Conservation (phyloP, 1,140 invertebrate genomes). For the Drosophila ficusphila region DNA sequence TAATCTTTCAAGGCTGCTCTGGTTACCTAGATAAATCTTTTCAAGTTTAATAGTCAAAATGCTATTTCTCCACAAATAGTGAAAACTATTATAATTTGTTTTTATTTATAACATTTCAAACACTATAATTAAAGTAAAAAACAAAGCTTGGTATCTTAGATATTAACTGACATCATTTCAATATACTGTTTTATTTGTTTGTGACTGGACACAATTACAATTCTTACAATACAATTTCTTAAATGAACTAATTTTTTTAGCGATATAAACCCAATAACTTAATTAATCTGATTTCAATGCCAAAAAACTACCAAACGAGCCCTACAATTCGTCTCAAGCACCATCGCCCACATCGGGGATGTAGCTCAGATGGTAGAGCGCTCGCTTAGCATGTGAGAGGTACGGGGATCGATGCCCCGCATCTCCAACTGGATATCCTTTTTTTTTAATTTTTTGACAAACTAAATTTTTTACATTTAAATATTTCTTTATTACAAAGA, state of each 20-base stretch:
- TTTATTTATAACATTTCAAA: no score
- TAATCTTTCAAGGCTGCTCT: slow-evolving; percentile 11
- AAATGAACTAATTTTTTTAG: no score
- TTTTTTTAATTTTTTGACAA: not conserved
- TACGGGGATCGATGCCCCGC: slow-evolving; percentile 92
- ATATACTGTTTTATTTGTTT: no score
- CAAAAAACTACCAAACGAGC: not conserved
- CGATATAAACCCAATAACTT: not conserved
- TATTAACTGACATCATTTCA: no score
- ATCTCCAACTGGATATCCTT: slow-evolving; percentile 82
- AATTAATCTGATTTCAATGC: not conserved
- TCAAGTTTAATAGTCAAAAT: not conserved
- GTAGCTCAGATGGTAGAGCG: slow-evolving; percentile 94
- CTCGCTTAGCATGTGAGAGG: slow-evolving; percentile 94
- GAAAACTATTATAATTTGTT: no score
- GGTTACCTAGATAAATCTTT: not conserved
- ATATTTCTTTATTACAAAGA: no score
- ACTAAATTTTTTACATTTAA: not conserved
- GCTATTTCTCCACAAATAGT: no score
- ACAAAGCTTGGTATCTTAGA: not conserved
- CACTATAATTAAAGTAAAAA: not conserved
- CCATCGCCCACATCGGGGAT: slow-evolving; percentile 51
- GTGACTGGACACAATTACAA: no score
- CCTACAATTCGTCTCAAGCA: not conserved
- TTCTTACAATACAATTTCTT: not conserved